Conservation (phyloP, 2,113 vertebrate species). For the Ptilonorhynchus violaceus region DNA sequence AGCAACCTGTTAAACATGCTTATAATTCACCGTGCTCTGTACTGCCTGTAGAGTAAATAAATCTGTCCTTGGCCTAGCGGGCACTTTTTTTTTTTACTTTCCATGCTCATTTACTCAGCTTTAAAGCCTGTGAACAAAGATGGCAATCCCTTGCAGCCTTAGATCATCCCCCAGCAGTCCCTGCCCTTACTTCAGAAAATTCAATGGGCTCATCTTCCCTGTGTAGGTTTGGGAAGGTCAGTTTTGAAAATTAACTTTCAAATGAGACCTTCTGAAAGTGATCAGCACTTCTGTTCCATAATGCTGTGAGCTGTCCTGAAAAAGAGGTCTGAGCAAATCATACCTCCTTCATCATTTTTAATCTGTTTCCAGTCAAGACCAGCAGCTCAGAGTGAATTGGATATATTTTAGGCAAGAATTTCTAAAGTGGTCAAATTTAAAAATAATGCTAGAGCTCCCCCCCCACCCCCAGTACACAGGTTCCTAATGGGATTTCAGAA, state of each 20-base stretch:
- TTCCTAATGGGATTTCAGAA: constrained; percentile 62
- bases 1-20: constrained; percentile 13
- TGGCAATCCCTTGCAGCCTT: background rate
- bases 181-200: background rate
- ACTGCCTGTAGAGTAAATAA: background rate
- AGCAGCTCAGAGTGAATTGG: background rate
- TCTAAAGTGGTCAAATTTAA: background rate
- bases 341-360: background rate
- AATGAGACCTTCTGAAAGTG: background rate
- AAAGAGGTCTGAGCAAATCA: background rate
- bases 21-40: background rate
- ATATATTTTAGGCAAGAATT: background rate
- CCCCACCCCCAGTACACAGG: background rate
- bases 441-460: background rate
- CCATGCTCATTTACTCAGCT: background rate
- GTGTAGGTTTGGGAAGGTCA: background rate
- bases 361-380: background rate
- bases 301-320: background rate
- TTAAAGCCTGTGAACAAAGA: background rate
- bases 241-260: background rate
- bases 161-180: background rate
- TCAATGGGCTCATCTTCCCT: background rate
- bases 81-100: background rate
- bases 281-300: background rate
- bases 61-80: background rate